phyloP scores from a whole-genome alignment of 2,888 invertebrate genomes.

The Lypha dubia region DNA sequence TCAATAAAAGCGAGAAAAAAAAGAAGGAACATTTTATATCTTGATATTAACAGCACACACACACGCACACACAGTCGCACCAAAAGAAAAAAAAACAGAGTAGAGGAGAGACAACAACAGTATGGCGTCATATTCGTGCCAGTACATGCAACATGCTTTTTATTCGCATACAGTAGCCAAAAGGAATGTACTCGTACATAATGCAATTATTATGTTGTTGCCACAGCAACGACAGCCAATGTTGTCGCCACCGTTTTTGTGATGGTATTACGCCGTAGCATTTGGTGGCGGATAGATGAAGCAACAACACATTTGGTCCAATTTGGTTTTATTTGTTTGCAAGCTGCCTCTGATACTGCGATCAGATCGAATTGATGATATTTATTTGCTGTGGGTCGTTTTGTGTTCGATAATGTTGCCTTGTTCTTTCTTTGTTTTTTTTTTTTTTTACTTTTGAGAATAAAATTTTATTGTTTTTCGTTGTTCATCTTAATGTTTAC shows the following conservation, averaged over 20 bases:
- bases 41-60: conserved; percentile 32
- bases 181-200: conserved; percentile 57
- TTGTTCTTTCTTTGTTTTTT: not conserved
- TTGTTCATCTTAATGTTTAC: conserved; percentile 44
- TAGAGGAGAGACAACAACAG: conserved; percentile 11
- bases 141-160: conserved; percentile 48
- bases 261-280: conserved; percentile 3
- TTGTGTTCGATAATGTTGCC: conserved; percentile 27
- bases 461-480: conserved; percentile 51
- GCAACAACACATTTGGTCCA: conserved; percentile 33
- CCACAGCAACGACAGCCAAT: conserved; percentile 59
- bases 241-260: conserved; percentile 48
- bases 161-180: conserved; percentile 66
- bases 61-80: not conserved
- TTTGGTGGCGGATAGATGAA: not conserved
- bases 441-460: conserved; percentile 36
- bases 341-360: conserved; percentile 26
- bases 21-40: conserved; percentile 26
- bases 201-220: conserved; percentile 70
- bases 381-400: conserved; percentile 45
- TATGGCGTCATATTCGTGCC: conserved; percentile 59
- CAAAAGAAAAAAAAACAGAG: too few species aligned
- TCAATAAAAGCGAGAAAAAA: conserved; percentile 7
- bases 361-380: conserved; percentile 59
- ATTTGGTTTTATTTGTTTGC: conserved; percentile 20